Base-by-base conservation (phyloP, 1,140 invertebrate species). In the Zaprionus capensis region DNA sequence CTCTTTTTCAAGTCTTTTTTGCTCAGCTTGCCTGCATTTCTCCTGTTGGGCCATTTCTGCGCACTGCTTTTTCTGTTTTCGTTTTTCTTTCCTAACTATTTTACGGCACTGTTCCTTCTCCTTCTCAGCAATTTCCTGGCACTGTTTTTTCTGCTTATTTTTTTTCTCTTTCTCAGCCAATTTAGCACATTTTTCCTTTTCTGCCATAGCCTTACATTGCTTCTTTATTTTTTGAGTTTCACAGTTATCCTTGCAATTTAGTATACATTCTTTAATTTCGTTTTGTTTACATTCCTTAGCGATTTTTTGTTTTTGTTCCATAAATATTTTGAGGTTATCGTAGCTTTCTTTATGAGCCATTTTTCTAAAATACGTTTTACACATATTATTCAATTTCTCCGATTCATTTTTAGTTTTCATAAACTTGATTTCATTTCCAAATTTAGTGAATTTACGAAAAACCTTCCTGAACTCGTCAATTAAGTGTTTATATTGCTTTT, bases 91-190 rank as follows among this genome's bases (percentile, higher is more conserved):
- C n/a, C 7, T 41, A 6, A n/a, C 15, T 9, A 41, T n/a, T n/a
- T 41, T 38, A 24, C 46, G 46, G 20, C 65, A 34, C 46, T 67
- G 38, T 2, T 57, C 44, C 44, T 58, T 57, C 20, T 57, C 44
- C 44, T 58, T 57, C 20, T 49, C 26, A 5, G 71, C 56, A 26
- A 73, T 24, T 20, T 34, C 38, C 12, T n/a, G 2, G 3, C 38
- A 41, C 14, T 41, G 9, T 34, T 34, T 34, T 34, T 34, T 34
- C 31, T 34, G 31, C 28, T 31, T 7, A 7, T 31, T 31, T 41
- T 41, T 41, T 5, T 41, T 41, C 6, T 5, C 14, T 41, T 41
- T 41, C 4, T 41, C 15, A 5, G 38, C 38, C 38, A 41, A n/a
- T 5, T 41, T 41, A 15, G 38, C 38, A 15, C 14, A 15, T 41